A percentile compares a stretch with the other conserved stretches of the same genome.
Conservation (phyloP, 2,888 invertebrate species). For the Lamellibrachia columna region DNA sequence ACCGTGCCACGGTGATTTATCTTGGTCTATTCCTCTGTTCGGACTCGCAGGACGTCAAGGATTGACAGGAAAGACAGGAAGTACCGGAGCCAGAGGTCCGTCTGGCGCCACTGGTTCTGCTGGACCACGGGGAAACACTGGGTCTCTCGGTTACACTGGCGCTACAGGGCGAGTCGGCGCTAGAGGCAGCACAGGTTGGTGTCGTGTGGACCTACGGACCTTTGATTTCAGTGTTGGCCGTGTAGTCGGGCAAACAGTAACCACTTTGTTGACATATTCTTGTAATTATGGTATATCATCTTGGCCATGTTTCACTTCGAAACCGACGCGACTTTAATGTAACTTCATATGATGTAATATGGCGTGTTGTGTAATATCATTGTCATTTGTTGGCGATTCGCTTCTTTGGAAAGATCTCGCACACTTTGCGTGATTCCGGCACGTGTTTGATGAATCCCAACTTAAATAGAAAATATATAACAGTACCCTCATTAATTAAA, state of each 20-base stretch:
- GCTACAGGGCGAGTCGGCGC: not conserved
- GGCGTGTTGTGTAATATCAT: no score
- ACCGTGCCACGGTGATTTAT: not conserved
- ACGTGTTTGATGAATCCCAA: no score
- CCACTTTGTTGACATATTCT: no score
- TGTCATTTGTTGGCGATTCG: no score
- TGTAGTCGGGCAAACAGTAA: not conserved
- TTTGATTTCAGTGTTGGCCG: not conserved
- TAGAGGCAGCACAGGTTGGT: not conserved
- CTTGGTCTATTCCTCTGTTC: not conserved
- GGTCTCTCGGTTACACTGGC: not conserved
- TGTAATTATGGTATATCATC: no score
- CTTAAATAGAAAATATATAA: no score
- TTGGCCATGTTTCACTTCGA: no score
- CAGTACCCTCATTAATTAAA: no score
- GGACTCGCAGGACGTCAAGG: not conserved
- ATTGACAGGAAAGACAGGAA: not conserved
- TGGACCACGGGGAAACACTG: not conserved
- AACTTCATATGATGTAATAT: no score
- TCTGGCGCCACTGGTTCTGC: not conserved
- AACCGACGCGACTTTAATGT: no score
- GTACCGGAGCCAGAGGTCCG: constrained; percentile 1
- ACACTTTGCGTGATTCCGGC: no score
- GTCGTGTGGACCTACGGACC: not conserved
- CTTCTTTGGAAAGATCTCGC: no score